Conservation (phyloP, 2,888 invertebrate species). For the Portevinia maculata region DNA sequence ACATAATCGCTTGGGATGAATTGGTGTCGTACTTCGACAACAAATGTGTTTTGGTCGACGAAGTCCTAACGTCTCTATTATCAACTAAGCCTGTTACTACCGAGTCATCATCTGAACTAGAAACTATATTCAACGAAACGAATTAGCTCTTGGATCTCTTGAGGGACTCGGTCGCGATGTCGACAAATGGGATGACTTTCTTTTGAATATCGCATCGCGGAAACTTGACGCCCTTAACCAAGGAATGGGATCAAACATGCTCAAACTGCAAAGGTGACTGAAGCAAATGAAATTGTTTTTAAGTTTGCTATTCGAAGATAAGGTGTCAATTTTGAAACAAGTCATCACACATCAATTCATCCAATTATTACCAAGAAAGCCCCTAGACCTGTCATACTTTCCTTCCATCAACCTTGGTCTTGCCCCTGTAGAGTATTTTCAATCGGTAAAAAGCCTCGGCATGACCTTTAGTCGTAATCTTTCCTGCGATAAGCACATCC, state of each 20-base stretch:
- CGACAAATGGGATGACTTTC: slow-evolving; percentile 18
- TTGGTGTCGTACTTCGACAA: slow-evolving; percentile 8
- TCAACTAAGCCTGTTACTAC: slow-evolving; percentile 12
- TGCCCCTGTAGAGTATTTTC: too few species aligned
- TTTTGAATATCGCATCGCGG: slow-evolving; percentile 9
- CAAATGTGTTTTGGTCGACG: slow-evolving; percentile 18
- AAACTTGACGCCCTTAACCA: slow-evolving; percentile 17
- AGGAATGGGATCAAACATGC: slow-evolving; percentile 14
- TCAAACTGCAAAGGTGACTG: slow-evolving; percentile 16
- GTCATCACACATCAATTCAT: too few species aligned
- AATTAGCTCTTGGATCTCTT: slow-evolving; percentile 27
- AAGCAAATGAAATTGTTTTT: slow-evolving; percentile 21
- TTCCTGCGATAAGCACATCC: too few species aligned
- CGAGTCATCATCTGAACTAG: slow-evolving; percentile 25
- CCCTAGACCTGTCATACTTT: too few species aligned
- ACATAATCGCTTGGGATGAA: slow-evolving; percentile 15
- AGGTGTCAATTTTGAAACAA: too few species aligned
- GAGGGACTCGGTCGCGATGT: slow-evolving; percentile 21
- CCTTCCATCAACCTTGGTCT: too few species aligned
- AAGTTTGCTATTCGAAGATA: too few species aligned
- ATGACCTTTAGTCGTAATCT: too few species aligned
- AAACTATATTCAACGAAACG: slow-evolving; percentile 20
- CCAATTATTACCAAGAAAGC: too few species aligned
- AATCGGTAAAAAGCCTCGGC: too few species aligned
- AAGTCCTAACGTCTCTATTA: slow-evolving; percentile 10